Conservation (phyloP, 2,797 vertebrate species). For the Notamacropus eugenii region DNA sequence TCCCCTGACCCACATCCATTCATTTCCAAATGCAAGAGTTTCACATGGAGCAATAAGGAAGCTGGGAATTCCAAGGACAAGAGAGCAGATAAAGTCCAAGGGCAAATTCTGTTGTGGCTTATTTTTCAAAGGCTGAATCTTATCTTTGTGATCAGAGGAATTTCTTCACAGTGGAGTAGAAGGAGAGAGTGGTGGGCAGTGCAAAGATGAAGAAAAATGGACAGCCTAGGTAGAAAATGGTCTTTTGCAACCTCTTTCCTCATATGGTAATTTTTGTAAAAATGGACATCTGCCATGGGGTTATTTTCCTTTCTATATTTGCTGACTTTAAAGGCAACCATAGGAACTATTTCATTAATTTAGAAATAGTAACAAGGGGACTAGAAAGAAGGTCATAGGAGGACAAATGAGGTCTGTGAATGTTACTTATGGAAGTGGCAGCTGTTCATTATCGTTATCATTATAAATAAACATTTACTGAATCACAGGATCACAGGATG, state of each 20-base stretch:
- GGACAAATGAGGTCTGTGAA: neutral
- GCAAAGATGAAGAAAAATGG: neutral
- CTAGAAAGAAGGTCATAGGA: neutral
- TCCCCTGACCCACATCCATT: neutral
- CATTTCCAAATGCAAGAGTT: neutral
- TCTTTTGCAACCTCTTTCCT: neutral
- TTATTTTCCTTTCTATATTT: neutral
- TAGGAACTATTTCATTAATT: neutral
- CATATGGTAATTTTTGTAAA: neutral
- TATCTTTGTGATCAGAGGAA: neutral
- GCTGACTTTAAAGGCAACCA: neutral
- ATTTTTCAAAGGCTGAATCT: neutral
- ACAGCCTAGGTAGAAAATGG: neutral
- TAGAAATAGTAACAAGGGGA: neutral
- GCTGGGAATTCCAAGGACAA: neutral
- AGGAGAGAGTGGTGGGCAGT: neutral
- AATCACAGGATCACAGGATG: neutral
- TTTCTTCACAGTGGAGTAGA: neutral
- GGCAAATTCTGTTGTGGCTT: constrained; percentile 4
- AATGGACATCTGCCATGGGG: neutral
- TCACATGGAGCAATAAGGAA: neutral
- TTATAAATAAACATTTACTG: constrained; percentile 6
- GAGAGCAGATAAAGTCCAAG: neutral
- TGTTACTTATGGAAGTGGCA: neutral
- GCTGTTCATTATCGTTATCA: neutral